Conservation (phyloP, 1,140 invertebrate species). For the Bombus confusus region DNA sequence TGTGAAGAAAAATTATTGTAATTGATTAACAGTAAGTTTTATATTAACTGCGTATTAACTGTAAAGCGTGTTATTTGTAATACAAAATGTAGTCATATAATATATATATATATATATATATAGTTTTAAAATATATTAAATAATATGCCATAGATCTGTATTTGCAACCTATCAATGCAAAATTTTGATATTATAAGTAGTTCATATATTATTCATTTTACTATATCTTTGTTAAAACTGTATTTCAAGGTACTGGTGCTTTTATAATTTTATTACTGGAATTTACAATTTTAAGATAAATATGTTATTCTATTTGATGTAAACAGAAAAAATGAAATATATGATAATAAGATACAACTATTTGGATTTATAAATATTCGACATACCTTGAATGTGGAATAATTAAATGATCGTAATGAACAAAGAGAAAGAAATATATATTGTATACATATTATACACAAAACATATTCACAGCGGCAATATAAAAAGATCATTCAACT, state of each 20-base stretch:
- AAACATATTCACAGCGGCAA: not conserved
- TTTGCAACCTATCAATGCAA: constrained; percentile 67
- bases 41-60: constrained; percentile 16
- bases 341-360: not conserved
- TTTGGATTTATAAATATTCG: not conserved
- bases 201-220: constrained; percentile 59
- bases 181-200: constrained; percentile 56
- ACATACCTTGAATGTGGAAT: not conserved
- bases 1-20: not conserved
- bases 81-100: constrained; percentile 60
- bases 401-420: not conserved
- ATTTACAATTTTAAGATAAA: constrained; percentile 23
- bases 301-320: constrained; percentile 4
- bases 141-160: constrained; percentile 59
- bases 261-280: constrained; percentile 36
- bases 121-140: constrained; percentile 54
- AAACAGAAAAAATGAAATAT: not conserved
- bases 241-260: constrained; percentile 67
- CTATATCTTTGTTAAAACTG: constrained; percentile 66
- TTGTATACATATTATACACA: not conserved
- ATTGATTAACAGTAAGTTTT: constrained; percentile 62
- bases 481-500: not conserved
- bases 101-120: not conserved
- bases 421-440: not conserved
- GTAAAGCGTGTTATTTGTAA: constrained; percentile 28